A percentile compares a stretch with the other conserved stretches of the same genome.
Conservation (phyloP, 2,797 vertebrate species). For the Bradypus variegatus region DNA sequence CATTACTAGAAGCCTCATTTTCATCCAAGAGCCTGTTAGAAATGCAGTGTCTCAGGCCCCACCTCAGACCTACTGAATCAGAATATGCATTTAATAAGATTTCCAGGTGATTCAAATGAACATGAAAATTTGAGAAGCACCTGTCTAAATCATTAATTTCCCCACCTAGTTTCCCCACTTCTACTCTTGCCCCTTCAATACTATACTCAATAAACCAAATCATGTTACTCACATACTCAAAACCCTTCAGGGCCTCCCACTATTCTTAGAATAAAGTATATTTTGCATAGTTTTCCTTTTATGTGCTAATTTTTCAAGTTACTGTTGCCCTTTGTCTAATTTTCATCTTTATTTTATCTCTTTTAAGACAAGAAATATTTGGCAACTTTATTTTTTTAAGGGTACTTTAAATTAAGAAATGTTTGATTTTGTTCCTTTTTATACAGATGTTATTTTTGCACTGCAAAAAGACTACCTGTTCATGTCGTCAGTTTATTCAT, state of each 20-base stretch:
- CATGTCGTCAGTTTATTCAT: neutral
- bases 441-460: neutral
- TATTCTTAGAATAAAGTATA: neutral
- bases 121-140: neutral
- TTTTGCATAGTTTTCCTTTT: neutral
- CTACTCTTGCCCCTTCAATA: neutral
- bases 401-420: conserved; percentile 15
- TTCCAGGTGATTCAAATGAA: too few relatives aligned
- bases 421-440: conserved; percentile 22
- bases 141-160: neutral
- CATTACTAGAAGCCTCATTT: neutral
- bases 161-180: neutral
- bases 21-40: neutral
- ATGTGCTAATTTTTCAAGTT: neutral
- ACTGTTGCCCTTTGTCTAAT: neutral
- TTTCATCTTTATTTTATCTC: neutral
- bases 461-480: conserved; percentile 26
- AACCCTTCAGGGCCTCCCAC: neutral
- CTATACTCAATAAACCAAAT: neutral
- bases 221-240: neutral
- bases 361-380: conserved; percentile 12
- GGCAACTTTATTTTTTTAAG: conserved; percentile 2
- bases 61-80: neutral
- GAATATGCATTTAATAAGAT: neutral
- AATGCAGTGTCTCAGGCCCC: neutral